Percentiles rank a stretch among this genome's conserved stretches.
Conservation (phyloP, 2,797 vertebrate species). For the Caiman crocodilus region DNA sequence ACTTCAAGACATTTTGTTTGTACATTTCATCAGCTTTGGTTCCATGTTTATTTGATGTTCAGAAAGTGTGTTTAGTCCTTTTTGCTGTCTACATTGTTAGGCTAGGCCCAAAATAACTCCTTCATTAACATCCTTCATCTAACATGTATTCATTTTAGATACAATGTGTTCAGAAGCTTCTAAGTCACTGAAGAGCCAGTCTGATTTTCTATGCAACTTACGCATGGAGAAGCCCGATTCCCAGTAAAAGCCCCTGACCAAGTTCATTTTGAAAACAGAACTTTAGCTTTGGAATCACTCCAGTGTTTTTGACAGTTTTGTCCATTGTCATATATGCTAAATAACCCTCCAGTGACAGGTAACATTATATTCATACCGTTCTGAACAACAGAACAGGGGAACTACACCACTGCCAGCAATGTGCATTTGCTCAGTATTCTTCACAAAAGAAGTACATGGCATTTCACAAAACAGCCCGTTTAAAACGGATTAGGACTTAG, state of each 20-base stretch:
- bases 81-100: not conserved
- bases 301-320: constrained; percentile 33
- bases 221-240: constrained; percentile 40
- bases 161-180: constrained; percentile 19
- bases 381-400: rapidly evolving
- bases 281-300: constrained; percentile 12
- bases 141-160: constrained; percentile 31
- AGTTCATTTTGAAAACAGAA: constrained; percentile 17
- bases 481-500: not conserved
- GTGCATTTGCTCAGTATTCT: not conserved
- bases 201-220: constrained; percentile 17
- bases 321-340: not conserved
- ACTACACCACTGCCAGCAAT: not conserved
- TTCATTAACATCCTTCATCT: no score
- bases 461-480: not conserved
- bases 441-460: not conserved
- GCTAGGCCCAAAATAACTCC: constrained; percentile 46
- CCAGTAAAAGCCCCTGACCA: constrained; percentile 46
- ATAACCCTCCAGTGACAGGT: not conserved
- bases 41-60: not conserved
- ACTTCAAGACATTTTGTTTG: constrained; percentile 18
- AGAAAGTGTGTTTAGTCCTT: not conserved
- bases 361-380: not conserved
- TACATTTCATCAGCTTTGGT: not conserved
- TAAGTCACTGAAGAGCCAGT: constrained; percentile 37